Percentiles rank a stretch among this genome's conserved stretches.
These are phyloP conservation scores for Plutomurus gul DNA, from an alignment of 1,140 invertebrate species.

Conservation along the genomic window DNA sequence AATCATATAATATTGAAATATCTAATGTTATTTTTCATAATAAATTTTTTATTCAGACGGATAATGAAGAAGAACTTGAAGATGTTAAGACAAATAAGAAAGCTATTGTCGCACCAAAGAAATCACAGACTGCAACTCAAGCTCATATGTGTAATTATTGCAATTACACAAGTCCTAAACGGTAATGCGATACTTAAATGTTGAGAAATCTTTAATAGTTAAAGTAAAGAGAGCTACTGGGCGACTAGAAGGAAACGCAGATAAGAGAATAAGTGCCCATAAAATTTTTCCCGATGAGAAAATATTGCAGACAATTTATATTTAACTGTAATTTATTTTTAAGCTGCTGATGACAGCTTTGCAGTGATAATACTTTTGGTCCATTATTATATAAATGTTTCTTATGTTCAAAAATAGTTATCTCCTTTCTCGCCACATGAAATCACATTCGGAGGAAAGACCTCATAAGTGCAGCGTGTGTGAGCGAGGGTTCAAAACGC, in stretches of 20 bases:
- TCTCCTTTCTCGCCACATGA: slow-evolving; percentile 89
- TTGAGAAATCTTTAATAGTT: background rate
- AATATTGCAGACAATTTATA: no score
- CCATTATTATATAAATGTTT: no score
- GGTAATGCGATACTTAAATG: slow-evolving; percentile 59
- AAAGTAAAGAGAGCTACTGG: no score
- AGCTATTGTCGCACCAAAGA: slow-evolving; percentile 70
- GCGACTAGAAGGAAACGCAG: no score
- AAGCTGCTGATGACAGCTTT: background rate
- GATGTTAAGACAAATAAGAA: slow-evolving; percentile 69
- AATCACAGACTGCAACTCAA: slow-evolving; percentile 71
- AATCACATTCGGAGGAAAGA: slow-evolving; percentile 90
- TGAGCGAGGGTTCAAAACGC: slow-evolving; percentile 91
- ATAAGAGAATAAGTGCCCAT: no score
- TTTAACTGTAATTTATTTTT: background rate
- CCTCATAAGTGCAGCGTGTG: slow-evolving; percentile 94
- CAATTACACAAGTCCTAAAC: slow-evolving; percentile 85
- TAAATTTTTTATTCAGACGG: slow-evolving; percentile 52
- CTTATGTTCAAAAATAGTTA: no score
- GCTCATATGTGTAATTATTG: slow-evolving; percentile 86
- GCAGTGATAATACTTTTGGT: slow-evolving; percentile 3
- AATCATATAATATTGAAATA: background rate
- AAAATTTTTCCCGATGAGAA: no score
- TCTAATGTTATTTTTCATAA: background rate
- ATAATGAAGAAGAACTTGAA: slow-evolving; percentile 64